Evolutionary conservation across 1,140 invertebrate genomes (phyloP).

Genomic region (Bemisia tabaci): DNA sequence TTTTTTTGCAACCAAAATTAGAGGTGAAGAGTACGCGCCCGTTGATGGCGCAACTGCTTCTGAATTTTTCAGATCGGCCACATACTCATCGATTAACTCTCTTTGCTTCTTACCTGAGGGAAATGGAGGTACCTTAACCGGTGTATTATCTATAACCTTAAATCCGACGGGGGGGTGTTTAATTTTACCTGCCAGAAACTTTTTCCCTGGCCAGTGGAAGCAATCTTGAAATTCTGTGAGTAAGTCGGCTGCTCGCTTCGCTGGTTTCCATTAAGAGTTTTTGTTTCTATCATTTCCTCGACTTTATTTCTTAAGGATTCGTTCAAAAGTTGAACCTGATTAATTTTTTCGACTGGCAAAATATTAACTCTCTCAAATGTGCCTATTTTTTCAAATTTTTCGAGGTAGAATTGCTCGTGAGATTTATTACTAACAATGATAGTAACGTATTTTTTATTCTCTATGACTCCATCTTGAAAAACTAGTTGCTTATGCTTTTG

Average conservation of each 20-base stretch:
- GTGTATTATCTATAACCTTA: neutral
- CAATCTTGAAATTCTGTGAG: neutral
- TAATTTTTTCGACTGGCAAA: neutral
- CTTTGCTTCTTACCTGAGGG: neutral
- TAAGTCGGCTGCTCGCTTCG: neutral
- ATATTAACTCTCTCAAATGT: neutral
- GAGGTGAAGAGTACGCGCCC: slow-evolving; percentile 28
- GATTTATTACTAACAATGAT: neutral
- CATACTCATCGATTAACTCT: neutral
- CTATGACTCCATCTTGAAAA: neutral
- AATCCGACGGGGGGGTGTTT: neutral
- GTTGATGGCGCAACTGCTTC: slow-evolving; percentile 18
- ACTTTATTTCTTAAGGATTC: neutral
- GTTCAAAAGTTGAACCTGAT: neutral
- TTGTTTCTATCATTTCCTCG: neutral
- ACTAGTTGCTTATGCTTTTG: neutral
- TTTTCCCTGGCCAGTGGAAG: neutral
- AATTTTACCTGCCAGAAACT: neutral
- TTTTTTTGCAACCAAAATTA: slow-evolving; percentile 28
- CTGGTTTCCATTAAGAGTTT: neutral
- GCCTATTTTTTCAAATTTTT: neutral
- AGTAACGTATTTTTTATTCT: neutral
- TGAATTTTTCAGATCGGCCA: neutral
- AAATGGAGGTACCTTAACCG: neutral
- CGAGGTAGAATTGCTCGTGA: neutral